Evolutionary conservation across 2,888 invertebrate species (phyloP).

Genomic region (Ceraclea dissimilis): DNA sequence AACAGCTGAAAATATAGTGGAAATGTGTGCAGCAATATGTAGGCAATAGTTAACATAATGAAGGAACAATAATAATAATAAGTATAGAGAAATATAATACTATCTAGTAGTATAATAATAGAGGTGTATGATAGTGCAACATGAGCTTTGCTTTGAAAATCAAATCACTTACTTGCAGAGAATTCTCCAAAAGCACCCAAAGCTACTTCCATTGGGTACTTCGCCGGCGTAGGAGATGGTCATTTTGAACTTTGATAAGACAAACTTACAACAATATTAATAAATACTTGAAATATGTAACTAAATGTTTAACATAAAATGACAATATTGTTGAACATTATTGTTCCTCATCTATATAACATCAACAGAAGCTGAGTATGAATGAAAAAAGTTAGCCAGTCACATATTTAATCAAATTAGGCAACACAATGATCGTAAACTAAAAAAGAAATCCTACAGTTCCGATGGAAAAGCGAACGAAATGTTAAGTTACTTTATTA

Average conservation of each 20-base stretch:
- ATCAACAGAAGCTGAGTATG: too few relatives aligned
- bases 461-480: background rate
- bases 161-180: slow-evolving; percentile 66
- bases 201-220: slow-evolving; percentile 87
- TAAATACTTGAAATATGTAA: background rate
- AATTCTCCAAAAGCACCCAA: slow-evolving; percentile 89
- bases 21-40: too few relatives aligned
- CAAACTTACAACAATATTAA: background rate
- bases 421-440: background rate
- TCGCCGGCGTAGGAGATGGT: slow-evolving; percentile 85
- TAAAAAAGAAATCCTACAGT: background rate
- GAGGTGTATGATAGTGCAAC: too few relatives aligned
- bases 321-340: too few relatives aligned
- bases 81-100: too few relatives aligned
- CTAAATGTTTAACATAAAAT: background rate
- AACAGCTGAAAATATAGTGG: too few relatives aligned
- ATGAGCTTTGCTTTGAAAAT: too few relatives aligned
- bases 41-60: too few relatives aligned
- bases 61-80: too few relatives aligned
- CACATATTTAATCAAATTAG: background rate
- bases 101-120: too few relatives aligned
- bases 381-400: background rate
- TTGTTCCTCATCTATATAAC: too few relatives aligned
- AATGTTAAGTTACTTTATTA: background rate
- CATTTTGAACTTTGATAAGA: slow-evolving; percentile 44